Conservation (phyloP, 2,113 vertebrate genomes). For the Ammodytes dubius region DNA sequence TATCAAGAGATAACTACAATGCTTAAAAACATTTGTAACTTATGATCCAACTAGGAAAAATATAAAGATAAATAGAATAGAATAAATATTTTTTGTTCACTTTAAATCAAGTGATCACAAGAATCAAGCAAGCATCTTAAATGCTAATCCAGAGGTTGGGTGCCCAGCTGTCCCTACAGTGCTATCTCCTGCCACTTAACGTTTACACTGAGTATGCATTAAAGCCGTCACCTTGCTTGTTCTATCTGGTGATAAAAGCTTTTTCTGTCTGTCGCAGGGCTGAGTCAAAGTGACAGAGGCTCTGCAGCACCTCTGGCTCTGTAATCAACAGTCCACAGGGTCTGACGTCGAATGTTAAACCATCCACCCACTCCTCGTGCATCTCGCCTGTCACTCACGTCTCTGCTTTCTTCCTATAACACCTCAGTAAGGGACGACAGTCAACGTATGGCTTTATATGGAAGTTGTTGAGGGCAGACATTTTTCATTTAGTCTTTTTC, state of each 20-base stretch:
- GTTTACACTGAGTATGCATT: conserved; percentile 43
- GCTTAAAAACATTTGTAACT: background rate
- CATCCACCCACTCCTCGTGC: conserved; percentile 19
- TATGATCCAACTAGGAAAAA: background rate
- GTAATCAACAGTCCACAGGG: conserved; percentile 43
- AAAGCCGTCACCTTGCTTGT: conserved; percentile 37
- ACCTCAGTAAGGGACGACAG: conserved; percentile 26
- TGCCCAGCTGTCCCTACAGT: background rate
- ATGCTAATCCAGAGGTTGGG: conserved; percentile 12
- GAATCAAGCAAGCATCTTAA: background rate
- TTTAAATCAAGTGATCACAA: background rate
- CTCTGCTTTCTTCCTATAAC: conserved; percentile 16
- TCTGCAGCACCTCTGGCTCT: conserved; percentile 39
- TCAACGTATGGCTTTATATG: conserved; percentile 7
- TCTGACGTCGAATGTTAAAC: conserved; percentile 53
- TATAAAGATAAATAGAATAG: background rate
- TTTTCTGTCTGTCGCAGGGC: conserved; percentile 21
- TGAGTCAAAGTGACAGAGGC: conserved; percentile 58
- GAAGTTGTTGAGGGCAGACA: background rate
- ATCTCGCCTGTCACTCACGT: conserved; percentile 34
- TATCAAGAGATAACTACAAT: background rate
- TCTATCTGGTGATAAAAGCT: conserved; percentile 69
- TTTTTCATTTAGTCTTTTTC: background rate
- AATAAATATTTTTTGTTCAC: background rate
- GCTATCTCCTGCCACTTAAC: conserved; percentile 3